Percentiles rank a stretch among this genome's conserved stretches.
phyloP scores from a whole-genome alignment of 2,888 invertebrate species.

The Eristalis intricaria region DNA sequence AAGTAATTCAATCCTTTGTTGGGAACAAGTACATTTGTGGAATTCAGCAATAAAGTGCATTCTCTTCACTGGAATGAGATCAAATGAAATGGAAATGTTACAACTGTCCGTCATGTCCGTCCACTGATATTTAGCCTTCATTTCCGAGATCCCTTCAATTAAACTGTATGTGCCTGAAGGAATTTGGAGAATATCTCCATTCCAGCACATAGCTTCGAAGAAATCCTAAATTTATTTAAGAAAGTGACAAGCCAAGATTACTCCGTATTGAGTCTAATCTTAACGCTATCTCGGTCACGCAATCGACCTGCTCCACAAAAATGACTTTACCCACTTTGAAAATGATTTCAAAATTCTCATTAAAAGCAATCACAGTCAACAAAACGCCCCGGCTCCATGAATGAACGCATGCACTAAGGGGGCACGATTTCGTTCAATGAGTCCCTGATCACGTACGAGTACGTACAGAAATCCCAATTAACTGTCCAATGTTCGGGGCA shows the following conservation, averaged over 20 bases:
- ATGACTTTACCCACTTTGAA: constrained; percentile 29
- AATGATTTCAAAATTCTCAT: constrained; percentile 57
- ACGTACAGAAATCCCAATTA: constrained; percentile 57
- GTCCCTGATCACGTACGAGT: constrained; percentile 54
- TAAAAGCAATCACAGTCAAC: constrained; percentile 63
- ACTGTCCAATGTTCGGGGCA: constrained; percentile 39
- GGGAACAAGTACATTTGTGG: no score
- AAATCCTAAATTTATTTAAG: neutral
- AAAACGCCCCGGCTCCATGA: constrained; percentile 43
- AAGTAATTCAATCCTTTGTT: neutral
- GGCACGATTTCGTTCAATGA: constrained; percentile 43
- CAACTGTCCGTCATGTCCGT: neutral
- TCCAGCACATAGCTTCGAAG: neutral
- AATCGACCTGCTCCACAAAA: constrained; percentile 59
- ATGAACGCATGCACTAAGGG: constrained; percentile 54
- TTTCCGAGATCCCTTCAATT: neutral
- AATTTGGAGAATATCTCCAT: neutral
- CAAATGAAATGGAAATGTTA: neutral
- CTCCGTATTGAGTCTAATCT: constrained; percentile 35
- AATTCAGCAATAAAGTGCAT: no score
- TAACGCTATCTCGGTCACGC: constrained; percentile 56
- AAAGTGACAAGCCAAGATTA: constrained; percentile 50
- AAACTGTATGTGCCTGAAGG: neutral
- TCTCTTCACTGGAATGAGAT: neutral
- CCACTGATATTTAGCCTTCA: neutral